Percentiles rank a stretch among this genome's conserved stretches.
Conservation (phyloP, 1,140 invertebrate species). For the Meteorus sp. region DNA sequence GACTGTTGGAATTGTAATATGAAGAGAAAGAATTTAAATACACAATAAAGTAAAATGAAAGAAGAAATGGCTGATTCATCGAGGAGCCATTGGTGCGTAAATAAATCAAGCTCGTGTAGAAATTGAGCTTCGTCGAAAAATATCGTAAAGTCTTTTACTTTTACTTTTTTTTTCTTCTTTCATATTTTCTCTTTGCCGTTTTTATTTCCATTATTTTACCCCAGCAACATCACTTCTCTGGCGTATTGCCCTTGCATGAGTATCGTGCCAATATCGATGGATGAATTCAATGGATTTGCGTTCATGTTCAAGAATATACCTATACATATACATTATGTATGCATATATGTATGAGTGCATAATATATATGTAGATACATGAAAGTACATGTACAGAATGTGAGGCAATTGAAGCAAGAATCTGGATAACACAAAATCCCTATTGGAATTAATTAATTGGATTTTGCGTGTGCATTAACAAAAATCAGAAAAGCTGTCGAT, state of each 20-base stretch:
- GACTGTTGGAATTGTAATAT: too few relatives aligned
- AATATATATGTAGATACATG: too few relatives aligned
- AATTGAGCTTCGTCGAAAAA: too few relatives aligned
- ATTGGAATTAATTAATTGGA: too few relatives aligned
- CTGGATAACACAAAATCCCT: too few relatives aligned
- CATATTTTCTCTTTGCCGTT: background rate
- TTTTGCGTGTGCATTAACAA: too few relatives aligned
- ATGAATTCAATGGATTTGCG: constrained; percentile 14
- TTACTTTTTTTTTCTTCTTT: background rate
- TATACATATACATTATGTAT: background rate
- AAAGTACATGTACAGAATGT: too few relatives aligned
- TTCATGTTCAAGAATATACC: background rate
- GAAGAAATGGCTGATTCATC: constrained; percentile 1
- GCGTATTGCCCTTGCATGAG: constrained; percentile 21
- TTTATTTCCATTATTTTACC: background rate
- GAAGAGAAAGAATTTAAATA: too few relatives aligned
- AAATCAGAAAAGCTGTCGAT: too few relatives aligned
- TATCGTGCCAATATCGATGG: constrained; percentile 38
- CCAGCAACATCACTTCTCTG: constrained; percentile 15
- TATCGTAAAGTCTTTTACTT: background rate
- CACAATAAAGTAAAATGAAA: too few relatives aligned
- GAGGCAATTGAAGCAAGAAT: too few relatives aligned
- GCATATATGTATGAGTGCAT: too few relatives aligned
- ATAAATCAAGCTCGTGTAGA: constrained; percentile 32
- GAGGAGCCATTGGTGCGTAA: constrained; percentile 32